phyloP scores from a whole-genome alignment of 2,888 invertebrate species.

The Dicyrtoma fusca region DNA sequence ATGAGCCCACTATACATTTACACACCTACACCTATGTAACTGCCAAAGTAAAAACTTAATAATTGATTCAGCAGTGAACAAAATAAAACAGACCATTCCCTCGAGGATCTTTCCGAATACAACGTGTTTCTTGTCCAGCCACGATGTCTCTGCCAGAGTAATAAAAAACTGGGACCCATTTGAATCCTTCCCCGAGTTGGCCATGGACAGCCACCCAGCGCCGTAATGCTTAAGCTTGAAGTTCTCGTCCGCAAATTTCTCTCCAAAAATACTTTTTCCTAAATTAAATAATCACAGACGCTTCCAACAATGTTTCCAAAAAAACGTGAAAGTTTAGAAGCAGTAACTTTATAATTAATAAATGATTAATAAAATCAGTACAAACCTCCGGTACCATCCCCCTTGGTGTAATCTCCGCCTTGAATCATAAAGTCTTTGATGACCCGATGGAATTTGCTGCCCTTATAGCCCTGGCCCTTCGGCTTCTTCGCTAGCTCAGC shows the following conservation, averaged over 20 bases:
- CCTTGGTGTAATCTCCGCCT: constrained; percentile 92
- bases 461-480: constrained; percentile 79
- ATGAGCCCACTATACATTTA: too few relatives aligned
- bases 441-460: constrained; percentile 65
- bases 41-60: too few relatives aligned
- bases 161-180: constrained; percentile 99
- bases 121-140: constrained; percentile 89
- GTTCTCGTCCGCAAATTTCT: constrained; percentile 92
- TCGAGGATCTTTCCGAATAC: constrained; percentile 93
- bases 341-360: too few relatives aligned
- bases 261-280: constrained; percentile 84
- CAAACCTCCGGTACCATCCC: constrained; percentile 80
- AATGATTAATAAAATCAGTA: not conserved
- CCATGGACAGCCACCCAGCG: constrained; percentile 92
- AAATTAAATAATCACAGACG: not conserved
- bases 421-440: constrained; percentile 94
- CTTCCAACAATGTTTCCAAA: too few relatives aligned
- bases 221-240: constrained; percentile 97
- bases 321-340: too few relatives aligned
- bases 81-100: constrained; percentile 65
- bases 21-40: too few relatives aligned
- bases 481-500: constrained; percentile 73
- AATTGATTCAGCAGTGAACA: too few relatives aligned
- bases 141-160: constrained; percentile 77
- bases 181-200: constrained; percentile 91